Evolutionary conservation across 2,797 vertebrate genomes (phyloP).

Genomic region (Tinamus major): DNA sequence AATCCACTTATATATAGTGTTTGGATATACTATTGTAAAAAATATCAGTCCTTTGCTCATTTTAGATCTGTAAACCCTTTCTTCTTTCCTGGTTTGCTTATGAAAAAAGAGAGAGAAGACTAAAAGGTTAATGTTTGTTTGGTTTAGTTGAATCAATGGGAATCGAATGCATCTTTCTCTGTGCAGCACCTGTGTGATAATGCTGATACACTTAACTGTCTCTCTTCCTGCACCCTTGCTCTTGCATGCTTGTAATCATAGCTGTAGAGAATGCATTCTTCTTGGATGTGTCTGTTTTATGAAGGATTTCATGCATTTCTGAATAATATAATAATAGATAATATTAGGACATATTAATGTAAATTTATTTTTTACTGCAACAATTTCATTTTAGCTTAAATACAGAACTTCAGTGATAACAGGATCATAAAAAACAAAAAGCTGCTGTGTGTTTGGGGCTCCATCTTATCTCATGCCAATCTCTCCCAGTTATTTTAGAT

Average conservation of each 20-base stretch:
- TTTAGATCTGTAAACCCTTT: neutral
- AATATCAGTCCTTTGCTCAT: neutral
- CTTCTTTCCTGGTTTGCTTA: neutral
- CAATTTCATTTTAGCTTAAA: neutral
- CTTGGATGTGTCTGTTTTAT: neutral
- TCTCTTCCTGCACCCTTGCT: neutral
- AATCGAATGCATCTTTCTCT: neutral
- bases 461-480: neutral
- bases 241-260: neutral
- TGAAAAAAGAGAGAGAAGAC: neutral
- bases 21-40: neutral
- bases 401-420: neutral
- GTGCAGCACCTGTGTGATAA: neutral
- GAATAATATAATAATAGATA: neutral
- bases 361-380: no score
- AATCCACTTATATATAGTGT: neutral
- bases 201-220: neutral
- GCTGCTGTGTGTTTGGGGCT: accelerated
- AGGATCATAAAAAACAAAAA: neutral
- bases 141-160: neutral
- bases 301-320: neutral
- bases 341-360: neutral
- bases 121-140: neutral
- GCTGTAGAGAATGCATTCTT: neutral
- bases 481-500: neutral